Conservation (phyloP, 2,797 vertebrate genomes). For the Poecilia wingei region DNA sequence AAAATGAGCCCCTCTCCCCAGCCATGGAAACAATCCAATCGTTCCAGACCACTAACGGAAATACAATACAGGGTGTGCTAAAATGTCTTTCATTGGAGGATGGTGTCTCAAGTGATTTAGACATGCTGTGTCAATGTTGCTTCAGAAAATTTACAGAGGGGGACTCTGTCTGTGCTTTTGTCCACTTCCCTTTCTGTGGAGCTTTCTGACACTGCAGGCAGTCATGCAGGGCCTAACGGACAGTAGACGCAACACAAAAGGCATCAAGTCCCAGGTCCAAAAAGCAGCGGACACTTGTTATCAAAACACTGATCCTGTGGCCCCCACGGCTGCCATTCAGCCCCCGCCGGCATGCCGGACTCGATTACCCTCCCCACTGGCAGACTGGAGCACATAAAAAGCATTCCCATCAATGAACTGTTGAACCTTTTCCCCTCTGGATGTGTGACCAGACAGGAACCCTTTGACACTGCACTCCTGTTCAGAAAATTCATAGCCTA, state of each 20-base stretch:
- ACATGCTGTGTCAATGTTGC: constrained; percentile 19
- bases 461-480: constrained; percentile 84
- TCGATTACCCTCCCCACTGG: constrained; percentile 77
- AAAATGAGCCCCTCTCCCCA: constrained; percentile 53
- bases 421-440: constrained; percentile 81
- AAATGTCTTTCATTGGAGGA: constrained; percentile 35
- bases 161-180: constrained; percentile 47
- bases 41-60: constrained; percentile 43
- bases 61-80: constrained; percentile 28
- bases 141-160: constrained; percentile 28
- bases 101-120: constrained; percentile 20
- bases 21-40: constrained; percentile 63
- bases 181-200: constrained; percentile 49
- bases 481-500: constrained; percentile 80
- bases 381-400: constrained; percentile 82
- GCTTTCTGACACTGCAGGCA: constrained; percentile 68
- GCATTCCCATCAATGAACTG: constrained; percentile 85
- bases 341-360: constrained; percentile 71
- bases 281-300: constrained; percentile 84
- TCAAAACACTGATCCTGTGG: constrained; percentile 83
- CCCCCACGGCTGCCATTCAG: constrained; percentile 74
- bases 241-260: constrained; percentile 77
- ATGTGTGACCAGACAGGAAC: constrained; percentile 83
- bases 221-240: constrained; percentile 76
- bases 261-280: constrained; percentile 74